Percentiles rank a stretch among this genome's conserved stretches.
Evolutionary conservation across 2,888 invertebrate genomes (phyloP).

Genomic region (Zele albiditarsus): DNA sequence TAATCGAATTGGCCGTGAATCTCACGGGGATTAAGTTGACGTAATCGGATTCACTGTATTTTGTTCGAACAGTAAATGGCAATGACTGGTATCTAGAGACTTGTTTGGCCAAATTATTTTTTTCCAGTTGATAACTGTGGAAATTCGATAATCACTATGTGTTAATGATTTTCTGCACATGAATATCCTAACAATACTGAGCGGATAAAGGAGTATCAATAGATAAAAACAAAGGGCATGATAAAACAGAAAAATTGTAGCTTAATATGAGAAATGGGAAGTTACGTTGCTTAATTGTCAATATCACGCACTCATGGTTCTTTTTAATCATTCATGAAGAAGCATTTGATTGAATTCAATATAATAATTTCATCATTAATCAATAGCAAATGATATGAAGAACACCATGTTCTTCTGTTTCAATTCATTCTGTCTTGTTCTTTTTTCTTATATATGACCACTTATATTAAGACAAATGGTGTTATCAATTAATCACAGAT

Average conservation of each 20-base stretch:
- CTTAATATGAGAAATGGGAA: no score
- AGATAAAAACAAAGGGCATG: not conserved
- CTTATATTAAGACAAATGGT: not conserved
- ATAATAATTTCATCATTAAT: no score
- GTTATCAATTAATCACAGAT: not conserved
- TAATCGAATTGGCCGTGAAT: conserved; percentile 53
- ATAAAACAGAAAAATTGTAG: not conserved
- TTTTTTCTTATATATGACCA: not conserved
- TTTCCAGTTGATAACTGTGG: conserved; percentile 1
- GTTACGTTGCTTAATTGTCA: no score
- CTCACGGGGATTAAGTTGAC: conserved; percentile 54
- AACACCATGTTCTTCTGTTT: not conserved
- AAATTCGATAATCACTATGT: not conserved
- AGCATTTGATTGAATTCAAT: no score
- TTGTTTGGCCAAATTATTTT: conserved; percentile 28
- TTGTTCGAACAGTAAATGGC: conserved; percentile 47
- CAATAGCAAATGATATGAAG: no score
- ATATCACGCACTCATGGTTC: no score
- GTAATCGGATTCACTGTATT: conserved; percentile 53
- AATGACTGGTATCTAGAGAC: conserved; percentile 30
- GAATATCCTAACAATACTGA: not conserved
- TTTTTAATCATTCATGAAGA: no score
- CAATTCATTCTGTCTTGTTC: not conserved
- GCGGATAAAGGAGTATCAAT: not conserved
- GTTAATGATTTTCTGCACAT: conserved; percentile 5